Percentiles rank a stretch among this genome's conserved stretches.
These are phyloP conservation scores for Microhierax caerulescens DNA, from an alignment of 2,797 vertebrate genomes.

Conservation along the genomic window DNA sequence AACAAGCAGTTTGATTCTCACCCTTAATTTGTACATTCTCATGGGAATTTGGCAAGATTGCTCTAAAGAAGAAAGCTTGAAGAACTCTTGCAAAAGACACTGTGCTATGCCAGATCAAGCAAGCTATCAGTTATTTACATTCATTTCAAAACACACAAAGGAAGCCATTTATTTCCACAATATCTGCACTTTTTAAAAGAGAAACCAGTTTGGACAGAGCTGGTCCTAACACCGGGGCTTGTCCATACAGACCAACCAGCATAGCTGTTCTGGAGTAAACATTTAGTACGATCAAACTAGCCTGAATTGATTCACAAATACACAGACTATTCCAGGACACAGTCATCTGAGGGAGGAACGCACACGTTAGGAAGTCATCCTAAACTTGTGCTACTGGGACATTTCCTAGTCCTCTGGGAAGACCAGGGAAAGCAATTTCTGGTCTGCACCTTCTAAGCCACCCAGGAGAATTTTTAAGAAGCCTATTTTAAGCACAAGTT, in stretches of 20 bases:
- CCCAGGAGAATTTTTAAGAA: background rate
- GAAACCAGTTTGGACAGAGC: slow-evolving; percentile 5
- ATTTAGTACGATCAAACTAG: background rate
- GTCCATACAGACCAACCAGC: background rate
- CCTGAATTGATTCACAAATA: background rate
- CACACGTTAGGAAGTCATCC: background rate
- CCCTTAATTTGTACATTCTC: slow-evolving; percentile 42
- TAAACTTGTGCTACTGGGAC: background rate
- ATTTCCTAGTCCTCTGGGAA: background rate
- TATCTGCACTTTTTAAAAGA: slow-evolving; percentile 26
- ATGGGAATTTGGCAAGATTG: slow-evolving; percentile 57
- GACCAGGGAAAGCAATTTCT: background rate
- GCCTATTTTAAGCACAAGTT: slow-evolving; percentile 6
- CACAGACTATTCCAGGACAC: background rate
- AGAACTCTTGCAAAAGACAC: slow-evolving; percentile 53
- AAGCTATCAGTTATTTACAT: slow-evolving; percentile 64
- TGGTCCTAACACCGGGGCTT: background rate
- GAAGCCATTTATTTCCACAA: slow-evolving; percentile 28
- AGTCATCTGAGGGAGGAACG: background rate
- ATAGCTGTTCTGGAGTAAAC: background rate
- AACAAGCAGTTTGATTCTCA: slow-evolving; percentile 6
- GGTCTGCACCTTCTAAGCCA: background rate
- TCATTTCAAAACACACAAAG: slow-evolving; percentile 57
- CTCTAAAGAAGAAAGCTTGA: slow-evolving; percentile 16
- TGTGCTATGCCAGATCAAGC: background rate